Evolutionary conservation across 2,888 invertebrate genomes (phyloP).

Genomic region (Blastobasis lacticolella): DNA sequence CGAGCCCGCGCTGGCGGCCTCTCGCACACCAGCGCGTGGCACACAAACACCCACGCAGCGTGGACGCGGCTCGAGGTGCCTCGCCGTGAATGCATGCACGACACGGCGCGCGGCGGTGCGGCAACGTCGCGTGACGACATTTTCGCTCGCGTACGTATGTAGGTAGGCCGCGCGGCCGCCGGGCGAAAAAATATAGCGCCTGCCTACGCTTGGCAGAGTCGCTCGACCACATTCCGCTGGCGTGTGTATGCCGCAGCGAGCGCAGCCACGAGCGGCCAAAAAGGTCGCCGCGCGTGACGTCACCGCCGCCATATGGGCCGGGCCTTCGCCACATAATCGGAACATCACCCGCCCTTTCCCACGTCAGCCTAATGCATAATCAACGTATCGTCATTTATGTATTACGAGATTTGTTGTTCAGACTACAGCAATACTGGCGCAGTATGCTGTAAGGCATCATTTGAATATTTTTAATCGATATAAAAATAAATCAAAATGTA

Average conservation of each 20-base stretch:
- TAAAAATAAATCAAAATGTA: no score
- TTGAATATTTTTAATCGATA: no score
- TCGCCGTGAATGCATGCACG: conserved; percentile 63
- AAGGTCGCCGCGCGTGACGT: conserved; percentile 69
- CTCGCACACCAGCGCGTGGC: conserved; percentile 55
- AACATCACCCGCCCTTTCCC: conserved; percentile 45
- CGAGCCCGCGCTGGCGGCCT: conserved; percentile 62
- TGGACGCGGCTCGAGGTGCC: conserved; percentile 35
- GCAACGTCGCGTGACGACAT: conserved; percentile 77
- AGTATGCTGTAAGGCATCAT: no score
- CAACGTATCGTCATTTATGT: conserved; percentile 1
- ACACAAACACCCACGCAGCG: conserved; percentile 64
- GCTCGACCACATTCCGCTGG: conserved; percentile 70
- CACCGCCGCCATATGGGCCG: conserved; percentile 61
- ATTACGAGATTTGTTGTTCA: not conserved
- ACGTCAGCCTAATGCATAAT: conserved; percentile 35
- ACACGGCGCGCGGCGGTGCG: conserved; percentile 31
- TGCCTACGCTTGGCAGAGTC: conserved; percentile 70
- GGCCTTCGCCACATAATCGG: conserved; percentile 36
- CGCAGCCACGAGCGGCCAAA: conserved; percentile 53
- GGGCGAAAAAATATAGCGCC: conserved; percentile 68
- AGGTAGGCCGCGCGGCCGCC: conserved; percentile 61
- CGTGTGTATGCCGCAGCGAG: conserved; percentile 55
- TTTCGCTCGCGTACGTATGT: conserved; percentile 72
- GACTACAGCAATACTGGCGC: not conserved